These are phyloP conservation scores for Crepidodera aurea DNA, from an alignment of 2,888 invertebrate species.

Conservation along the genomic window DNA sequence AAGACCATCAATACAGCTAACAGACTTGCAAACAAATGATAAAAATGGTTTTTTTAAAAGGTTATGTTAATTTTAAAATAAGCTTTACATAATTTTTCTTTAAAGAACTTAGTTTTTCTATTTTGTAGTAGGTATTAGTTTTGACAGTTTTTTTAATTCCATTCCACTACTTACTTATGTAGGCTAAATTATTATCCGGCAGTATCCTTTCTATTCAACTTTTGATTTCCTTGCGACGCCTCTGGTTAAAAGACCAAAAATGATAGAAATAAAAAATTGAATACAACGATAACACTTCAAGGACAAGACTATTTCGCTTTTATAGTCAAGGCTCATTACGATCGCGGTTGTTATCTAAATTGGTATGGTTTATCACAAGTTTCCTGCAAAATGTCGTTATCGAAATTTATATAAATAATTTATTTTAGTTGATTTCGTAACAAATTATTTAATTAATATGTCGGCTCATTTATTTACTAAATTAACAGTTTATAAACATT, in stretches of 20 bases:
- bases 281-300: not conserved
- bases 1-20: too few species aligned
- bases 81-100: too few species aligned
- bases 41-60: too few species aligned
- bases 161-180: too few species aligned
- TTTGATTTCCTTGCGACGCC: not conserved
- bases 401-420: slow-evolving; percentile 8
- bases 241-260: not conserved
- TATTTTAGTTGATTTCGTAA: not conserved
- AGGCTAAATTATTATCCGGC: too few species aligned
- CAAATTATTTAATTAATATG: not conserved
- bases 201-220: too few species aligned
- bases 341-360: slow-evolving; percentile 16
- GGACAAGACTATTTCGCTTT: slow-evolving; percentile 5
- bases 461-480: not conserved
- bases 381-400: slow-evolving; percentile 18
- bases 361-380: slow-evolving; percentile 18
- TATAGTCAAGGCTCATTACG: slow-evolving; percentile 1
- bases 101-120: too few species aligned
- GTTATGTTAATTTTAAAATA: too few species aligned
- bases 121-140: too few species aligned
- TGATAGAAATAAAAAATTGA: not conserved
- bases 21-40: too few species aligned
- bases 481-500: not conserved
- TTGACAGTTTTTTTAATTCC: too few species aligned